A percentile compares a stretch with the other conserved stretches of the same genome.
phyloP scores from a whole-genome alignment of 2,888 invertebrate species.

The Amphimallon solstitiale region DNA sequence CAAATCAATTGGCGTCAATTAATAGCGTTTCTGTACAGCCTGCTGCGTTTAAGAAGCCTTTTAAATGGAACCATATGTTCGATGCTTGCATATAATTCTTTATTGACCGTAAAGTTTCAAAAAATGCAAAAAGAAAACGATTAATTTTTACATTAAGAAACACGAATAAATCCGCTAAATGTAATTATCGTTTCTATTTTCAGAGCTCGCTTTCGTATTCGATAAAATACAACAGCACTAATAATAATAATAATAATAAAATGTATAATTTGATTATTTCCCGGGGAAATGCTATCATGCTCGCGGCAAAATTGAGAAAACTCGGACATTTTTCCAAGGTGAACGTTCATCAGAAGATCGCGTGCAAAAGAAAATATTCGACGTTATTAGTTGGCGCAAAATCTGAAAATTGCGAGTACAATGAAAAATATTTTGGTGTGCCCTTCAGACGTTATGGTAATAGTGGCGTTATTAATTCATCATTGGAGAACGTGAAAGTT shows the following conservation, averaged over 20 bases:
- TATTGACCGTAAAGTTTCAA: not conserved
- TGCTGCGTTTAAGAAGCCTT: constrained; percentile 22
- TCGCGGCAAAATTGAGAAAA: constrained; percentile 16
- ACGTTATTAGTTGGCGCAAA: not conserved
- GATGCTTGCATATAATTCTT: not conserved
- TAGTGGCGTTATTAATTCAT: constrained; percentile 61
- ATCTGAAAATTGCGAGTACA: not conserved
- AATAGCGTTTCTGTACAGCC: not conserved
- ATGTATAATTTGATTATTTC: constrained; percentile 25
- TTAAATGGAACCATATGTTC: constrained; percentile 13
- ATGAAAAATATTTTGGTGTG: not conserved
- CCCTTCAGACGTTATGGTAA: not conserved
- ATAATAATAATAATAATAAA: constrained; percentile 4
- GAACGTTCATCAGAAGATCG: not conserved
- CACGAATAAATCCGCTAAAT: too few relatives aligned
- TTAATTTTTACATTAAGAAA: too few relatives aligned
- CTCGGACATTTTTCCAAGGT: not conserved
- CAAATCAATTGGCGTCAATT: constrained; percentile 15
- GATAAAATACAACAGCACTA: not conserved
- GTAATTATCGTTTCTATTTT: too few relatives aligned
- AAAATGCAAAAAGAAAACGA: too few relatives aligned
- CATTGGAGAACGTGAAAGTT: constrained; percentile 67
- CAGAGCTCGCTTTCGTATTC: too few relatives aligned
- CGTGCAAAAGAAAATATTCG: not conserved
- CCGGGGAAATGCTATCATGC: not conserved